Percentiles rank a stretch among this genome's conserved stretches.
phyloP scores from a whole-genome alignment of 2,113 vertebrate genomes.

The Brienomyrus longianalis region DNA sequence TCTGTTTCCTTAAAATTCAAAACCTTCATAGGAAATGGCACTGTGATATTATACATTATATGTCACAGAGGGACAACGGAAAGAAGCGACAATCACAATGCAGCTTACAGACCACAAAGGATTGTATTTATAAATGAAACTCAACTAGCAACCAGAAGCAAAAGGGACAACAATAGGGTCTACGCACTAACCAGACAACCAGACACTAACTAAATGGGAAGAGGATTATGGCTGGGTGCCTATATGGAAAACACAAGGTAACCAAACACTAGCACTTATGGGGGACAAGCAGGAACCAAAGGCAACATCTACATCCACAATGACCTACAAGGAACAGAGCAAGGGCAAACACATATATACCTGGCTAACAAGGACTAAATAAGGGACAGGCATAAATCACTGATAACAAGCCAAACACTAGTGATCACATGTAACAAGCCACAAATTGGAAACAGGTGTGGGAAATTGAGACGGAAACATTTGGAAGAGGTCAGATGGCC shows the following conservation, averaged over 20 bases:
- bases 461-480: background rate
- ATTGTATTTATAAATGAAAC: background rate
- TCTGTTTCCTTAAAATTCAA: background rate
- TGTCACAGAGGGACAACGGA: background rate
- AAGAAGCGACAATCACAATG: background rate
- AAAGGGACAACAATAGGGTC: background rate
- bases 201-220: background rate
- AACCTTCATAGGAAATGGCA: background rate
- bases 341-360: background rate
- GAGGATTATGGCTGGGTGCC: background rate
- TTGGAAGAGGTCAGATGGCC: background rate
- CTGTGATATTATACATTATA: background rate
- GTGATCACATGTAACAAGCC: background rate
- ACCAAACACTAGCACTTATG: background rate
- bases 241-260: background rate
- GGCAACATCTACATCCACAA: background rate
- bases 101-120: background rate
- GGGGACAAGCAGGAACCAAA: background rate
- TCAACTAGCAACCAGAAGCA: background rate
- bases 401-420: background rate
- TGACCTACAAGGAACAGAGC: background rate
- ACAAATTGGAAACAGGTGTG: background rate
- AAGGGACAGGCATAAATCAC: background rate
- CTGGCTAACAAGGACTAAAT: background rate
- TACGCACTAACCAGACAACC: background rate